These are phyloP conservation scores for Epinotia bilunana DNA, from an alignment of 2,888 invertebrate genomes.

Conservation along the genomic window DNA sequence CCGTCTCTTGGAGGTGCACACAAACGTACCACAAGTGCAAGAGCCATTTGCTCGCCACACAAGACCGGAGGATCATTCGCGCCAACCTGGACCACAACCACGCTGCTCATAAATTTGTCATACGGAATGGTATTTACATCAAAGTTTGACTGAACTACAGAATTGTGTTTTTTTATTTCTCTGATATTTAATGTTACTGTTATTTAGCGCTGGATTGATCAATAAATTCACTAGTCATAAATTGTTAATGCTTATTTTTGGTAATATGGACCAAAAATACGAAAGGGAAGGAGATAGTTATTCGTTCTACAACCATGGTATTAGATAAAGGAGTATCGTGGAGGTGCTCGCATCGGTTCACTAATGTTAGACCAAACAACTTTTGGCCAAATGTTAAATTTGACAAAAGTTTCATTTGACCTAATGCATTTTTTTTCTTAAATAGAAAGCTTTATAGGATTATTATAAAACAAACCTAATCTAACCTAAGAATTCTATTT, in stretches of 20 bases:
- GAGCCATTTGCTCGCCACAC: conserved; percentile 55
- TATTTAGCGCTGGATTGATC: too few species aligned
- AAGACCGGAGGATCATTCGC: conserved; percentile 46
- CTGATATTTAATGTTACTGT: too few species aligned
- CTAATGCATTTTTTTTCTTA: too few species aligned
- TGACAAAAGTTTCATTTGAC: too few species aligned
- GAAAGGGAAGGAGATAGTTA: conserved; percentile 5
- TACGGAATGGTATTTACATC: conserved; percentile 43
- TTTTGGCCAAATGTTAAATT: too few species aligned
- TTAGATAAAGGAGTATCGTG: not conserved
- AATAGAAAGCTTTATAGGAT: too few species aligned
- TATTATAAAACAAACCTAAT: too few species aligned
- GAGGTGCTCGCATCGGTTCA: conserved; percentile 10
- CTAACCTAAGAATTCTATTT: too few species aligned
- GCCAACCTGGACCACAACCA: conserved; percentile 47
- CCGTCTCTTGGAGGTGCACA: conserved; percentile 13
- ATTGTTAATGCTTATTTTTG: not conserved
- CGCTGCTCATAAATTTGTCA: conserved; percentile 44
- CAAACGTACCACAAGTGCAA: conserved; percentile 8
- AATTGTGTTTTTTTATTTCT: too few species aligned
- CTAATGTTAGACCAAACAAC: too few species aligned
- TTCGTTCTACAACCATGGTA: not conserved
- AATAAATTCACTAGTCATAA: too few species aligned
- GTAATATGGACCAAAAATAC: conserved; percentile 6
- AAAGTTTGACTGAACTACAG: not conserved